phyloP scores from a whole-genome alignment of 2,113 vertebrate species.

The Psittacula cyanocephala region DNA sequence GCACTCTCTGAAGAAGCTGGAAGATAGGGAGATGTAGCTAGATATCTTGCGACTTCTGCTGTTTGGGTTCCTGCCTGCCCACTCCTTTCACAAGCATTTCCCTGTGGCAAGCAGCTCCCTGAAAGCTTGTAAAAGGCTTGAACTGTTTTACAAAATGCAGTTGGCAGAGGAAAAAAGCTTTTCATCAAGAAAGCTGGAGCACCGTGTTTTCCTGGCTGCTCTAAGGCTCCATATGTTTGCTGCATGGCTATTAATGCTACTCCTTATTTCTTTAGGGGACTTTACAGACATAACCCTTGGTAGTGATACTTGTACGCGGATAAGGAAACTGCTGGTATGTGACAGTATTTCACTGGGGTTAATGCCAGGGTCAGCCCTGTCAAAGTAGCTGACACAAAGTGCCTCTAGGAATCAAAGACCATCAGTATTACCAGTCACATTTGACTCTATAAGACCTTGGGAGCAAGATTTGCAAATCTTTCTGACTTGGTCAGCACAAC shows the following conservation, averaged over 20 bases:
- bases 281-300: not conserved
- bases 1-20: not conserved
- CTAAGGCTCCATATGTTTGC: slow-evolving; percentile 48
- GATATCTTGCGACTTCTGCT: slow-evolving; percentile 40
- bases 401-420: not conserved
- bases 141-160: slow-evolving; percentile 66
- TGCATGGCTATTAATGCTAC: slow-evolving; percentile 37
- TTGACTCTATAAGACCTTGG: not conserved
- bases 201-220: slow-evolving; percentile 59
- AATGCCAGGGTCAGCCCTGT: not conserved
- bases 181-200: slow-evolving; percentile 61
- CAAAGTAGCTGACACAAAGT: not conserved
- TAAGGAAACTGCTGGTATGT: not conserved
- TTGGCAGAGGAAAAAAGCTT: slow-evolving; percentile 61
- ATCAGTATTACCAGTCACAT: not conserved
- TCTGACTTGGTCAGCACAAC: not conserved
- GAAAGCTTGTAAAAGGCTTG: slow-evolving; percentile 68
- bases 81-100: slow-evolving; percentile 62
- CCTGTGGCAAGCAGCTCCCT: slow-evolving; percentile 57
- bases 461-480: not conserved
- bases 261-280: slow-evolving; percentile 23
- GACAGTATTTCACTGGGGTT: not conserved
- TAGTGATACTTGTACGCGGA: not conserved
- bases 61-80: slow-evolving; percentile 66
- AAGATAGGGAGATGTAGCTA: slow-evolving; percentile 9